Percentiles rank a stretch among this genome's conserved stretches.
These are phyloP conservation scores for Tigriopus californicus DNA, from an alignment of 2,888 invertebrate species.

Conservation along the genomic window DNA sequence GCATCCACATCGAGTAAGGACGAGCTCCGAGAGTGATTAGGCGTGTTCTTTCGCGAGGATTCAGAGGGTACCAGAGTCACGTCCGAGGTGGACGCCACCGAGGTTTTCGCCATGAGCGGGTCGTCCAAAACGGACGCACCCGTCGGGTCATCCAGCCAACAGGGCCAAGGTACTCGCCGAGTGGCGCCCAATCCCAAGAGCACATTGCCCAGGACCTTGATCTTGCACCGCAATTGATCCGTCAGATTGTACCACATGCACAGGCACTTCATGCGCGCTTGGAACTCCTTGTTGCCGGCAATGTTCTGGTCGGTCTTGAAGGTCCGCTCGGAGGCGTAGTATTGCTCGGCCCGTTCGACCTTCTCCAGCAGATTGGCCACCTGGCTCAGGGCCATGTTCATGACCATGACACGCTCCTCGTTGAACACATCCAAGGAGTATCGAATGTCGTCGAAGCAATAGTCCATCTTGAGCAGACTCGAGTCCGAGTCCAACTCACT, in stretches of 20 bases:
- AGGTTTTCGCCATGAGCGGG: neutral
- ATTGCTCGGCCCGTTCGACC: constrained; percentile 25
- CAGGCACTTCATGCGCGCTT: constrained; percentile 24
- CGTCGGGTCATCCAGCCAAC: constrained; percentile 23
- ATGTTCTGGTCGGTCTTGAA: constrained; percentile 23
- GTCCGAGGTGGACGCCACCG: constrained; percentile 7
- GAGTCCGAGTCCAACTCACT: no score
- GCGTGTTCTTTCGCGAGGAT: constrained; percentile 8
- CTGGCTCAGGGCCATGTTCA: constrained; percentile 24
- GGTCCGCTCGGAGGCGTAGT: constrained; percentile 26
- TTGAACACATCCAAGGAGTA: neutral
- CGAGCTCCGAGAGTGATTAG: neutral
- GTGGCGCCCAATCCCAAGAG: constrained; percentile 23
- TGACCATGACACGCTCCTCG: neutral
- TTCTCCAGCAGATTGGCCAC: constrained; percentile 24
- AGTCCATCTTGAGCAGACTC: no score
- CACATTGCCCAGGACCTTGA: constrained; percentile 27
- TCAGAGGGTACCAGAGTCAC: neutral
- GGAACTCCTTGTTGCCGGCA: constrained; percentile 24
- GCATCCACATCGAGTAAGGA: no score
- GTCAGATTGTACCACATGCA: constrained; percentile 31
- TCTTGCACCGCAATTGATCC: constrained; percentile 27
- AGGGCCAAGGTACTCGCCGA: constrained; percentile 19
- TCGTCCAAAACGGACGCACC: neutral
- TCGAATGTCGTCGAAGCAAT: no score